A percentile compares a stretch with the other conserved stretches of the same genome.
These are phyloP conservation scores for Caenorhabditis uteleia DNA, from an alignment of 2,888 invertebrate genomes.

Conservation along the genomic window DNA sequence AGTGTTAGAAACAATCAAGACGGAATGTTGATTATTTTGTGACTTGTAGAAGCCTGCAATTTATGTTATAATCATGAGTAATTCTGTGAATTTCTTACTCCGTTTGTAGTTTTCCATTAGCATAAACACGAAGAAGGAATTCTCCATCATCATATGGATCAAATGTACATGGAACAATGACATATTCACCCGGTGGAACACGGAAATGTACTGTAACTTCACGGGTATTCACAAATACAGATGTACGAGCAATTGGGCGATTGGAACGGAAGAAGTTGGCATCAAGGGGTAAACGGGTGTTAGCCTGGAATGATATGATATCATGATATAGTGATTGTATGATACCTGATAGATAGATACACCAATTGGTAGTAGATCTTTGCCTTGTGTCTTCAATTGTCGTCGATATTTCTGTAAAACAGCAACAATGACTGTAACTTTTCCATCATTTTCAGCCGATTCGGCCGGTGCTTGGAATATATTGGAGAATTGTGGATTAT, in stretches of 20 bases:
- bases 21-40: no score
- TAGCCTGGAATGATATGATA: neutral
- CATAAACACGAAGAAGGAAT: constrained; percentile 91
- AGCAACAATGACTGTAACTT: constrained; percentile 82
- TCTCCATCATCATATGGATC: constrained; percentile 94
- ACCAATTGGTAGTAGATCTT: constrained; percentile 91
- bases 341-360: constrained; percentile 83
- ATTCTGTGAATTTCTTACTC: neutral
- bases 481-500: constrained; percentile 89
- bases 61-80: no score
- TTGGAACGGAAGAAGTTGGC: constrained; percentile 87
- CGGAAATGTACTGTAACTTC: constrained; percentile 85
- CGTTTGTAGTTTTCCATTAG: constrained; percentile 77
- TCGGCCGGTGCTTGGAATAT: constrained; percentile 84
- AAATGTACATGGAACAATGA: constrained; percentile 93
- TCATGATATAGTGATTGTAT: neutral
- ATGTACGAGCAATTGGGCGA: constrained; percentile 79
- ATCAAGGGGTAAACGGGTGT: constrained; percentile 1
- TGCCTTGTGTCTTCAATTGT: constrained; percentile 84
- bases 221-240: constrained; percentile 91
- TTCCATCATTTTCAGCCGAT: constrained; percentile 75
- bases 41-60: no score
- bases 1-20: no score
- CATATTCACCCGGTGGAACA: constrained; percentile 88
- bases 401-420: constrained; percentile 83